Evolutionary conservation across 2,797 vertebrate species (phyloP).

Genomic region (Catostomus latipinnis): DNA sequence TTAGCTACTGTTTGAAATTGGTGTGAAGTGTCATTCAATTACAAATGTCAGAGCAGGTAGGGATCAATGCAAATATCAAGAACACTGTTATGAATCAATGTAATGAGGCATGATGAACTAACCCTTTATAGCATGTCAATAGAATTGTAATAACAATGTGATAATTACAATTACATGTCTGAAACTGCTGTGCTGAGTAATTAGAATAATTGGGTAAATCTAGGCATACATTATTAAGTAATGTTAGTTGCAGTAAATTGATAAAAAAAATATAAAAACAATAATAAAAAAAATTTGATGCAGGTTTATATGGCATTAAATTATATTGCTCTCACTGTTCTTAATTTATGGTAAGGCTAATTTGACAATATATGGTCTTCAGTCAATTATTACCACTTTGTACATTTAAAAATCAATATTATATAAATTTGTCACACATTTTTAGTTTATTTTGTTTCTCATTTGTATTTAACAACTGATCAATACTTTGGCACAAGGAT

Average conservation of each 20-base stretch:
- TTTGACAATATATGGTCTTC: neutral
- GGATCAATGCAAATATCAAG: conserved; percentile 50
- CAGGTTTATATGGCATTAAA: too few relatives aligned
- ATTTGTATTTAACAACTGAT: neutral
- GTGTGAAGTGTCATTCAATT: conserved; percentile 56
- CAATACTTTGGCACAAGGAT: neutral
- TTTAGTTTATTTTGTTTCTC: neutral
- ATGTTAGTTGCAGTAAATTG: neutral
- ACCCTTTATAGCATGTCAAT: neutral
- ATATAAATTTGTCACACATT: neutral
- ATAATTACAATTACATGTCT: too few relatives aligned
- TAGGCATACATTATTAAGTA: neutral
- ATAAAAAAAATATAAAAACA: neutral
- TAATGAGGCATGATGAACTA: conserved; percentile 21
- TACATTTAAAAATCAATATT: neutral
- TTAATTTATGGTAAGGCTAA: neutral
- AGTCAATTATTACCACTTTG: neutral
- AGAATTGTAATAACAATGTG: too few relatives aligned
- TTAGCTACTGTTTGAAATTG: conserved; percentile 52
- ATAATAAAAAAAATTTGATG: too few relatives aligned
- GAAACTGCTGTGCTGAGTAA: neutral
- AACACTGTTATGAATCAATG: conserved; percentile 8
- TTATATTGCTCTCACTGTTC: too few relatives aligned
- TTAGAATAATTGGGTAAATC: neutral
- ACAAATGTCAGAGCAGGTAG: conserved; percentile 53